Percentiles rank a stretch among this genome's conserved stretches.
Conservation (phyloP, 1,140 invertebrate genomes). For the Drosophila pachea region DNA sequence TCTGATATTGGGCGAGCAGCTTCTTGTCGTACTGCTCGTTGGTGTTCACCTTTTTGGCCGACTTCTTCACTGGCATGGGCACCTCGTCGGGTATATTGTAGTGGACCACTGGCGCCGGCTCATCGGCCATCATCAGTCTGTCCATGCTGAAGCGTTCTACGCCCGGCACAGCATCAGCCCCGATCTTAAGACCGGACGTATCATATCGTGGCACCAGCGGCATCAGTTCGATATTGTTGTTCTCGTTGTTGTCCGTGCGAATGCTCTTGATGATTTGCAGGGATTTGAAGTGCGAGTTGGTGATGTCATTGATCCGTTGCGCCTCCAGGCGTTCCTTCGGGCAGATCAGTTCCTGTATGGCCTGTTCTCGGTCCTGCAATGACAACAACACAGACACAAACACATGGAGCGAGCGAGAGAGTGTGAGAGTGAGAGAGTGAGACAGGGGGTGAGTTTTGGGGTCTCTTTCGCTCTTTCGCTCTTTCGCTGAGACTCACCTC, state of each 20-base stretch:
- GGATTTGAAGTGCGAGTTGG: slow-evolving; percentile 77
- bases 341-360: slow-evolving; percentile 67
- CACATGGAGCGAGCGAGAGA: background rate
- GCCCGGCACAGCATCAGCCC: slow-evolving; percentile 32
- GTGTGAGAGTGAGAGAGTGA: background rate
- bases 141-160: slow-evolving; percentile 61
- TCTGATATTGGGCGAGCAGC: slow-evolving; percentile 24
- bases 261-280: slow-evolving; percentile 76
- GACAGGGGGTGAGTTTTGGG: too few species aligned
- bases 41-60: slow-evolving; percentile 61
- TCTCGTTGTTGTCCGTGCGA: slow-evolving; percentile 76
- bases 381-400: background rate
- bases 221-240: slow-evolving; percentile 74
- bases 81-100: slow-evolving; percentile 60
- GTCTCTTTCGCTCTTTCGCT: too few species aligned
- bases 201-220: slow-evolving; percentile 55
- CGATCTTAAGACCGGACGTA: slow-evolving; percentile 27
- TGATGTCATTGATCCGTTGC: slow-evolving; percentile 73
- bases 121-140: slow-evolving; percentile 68
- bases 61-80: slow-evolving; percentile 73
- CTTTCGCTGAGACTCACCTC: slow-evolving; percentile 81
- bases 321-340: slow-evolving; percentile 73
- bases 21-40: slow-evolving; percentile 52
- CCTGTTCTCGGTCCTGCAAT: slow-evolving; percentile 66
- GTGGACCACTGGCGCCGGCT: slow-evolving; percentile 34